Percentiles rank a stretch among this genome's conserved stretches.
These are phyloP conservation scores for Sinohyriopsis cumingii DNA, from an alignment of 2,888 invertebrate species.

Conservation along the genomic window DNA sequence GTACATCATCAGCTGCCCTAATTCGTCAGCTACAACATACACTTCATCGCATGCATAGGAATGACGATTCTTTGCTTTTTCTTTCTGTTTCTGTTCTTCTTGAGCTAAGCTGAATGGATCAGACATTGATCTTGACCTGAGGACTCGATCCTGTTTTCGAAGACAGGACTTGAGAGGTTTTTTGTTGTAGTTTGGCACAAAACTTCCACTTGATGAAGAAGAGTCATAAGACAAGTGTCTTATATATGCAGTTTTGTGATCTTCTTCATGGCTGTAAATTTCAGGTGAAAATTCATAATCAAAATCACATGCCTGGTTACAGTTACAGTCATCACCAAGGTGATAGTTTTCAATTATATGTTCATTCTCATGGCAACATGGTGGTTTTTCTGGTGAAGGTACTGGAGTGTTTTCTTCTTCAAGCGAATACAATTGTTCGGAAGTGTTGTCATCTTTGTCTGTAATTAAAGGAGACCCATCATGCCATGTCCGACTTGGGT, in stretches of 20 bases:
- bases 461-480: constrained; percentile 15
- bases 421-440: constrained; percentile 51
- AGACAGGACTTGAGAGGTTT: constrained; percentile 66
- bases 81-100: constrained; percentile 37
- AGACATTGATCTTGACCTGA: constrained; percentile 55
- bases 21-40: constrained; percentile 46
- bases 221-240: constrained; percentile 42
- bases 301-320: constrained; percentile 11
- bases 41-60: constrained; percentile 64
- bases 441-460: constrained; percentile 16
- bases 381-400: constrained; percentile 44
- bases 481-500: background rate
- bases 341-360: constrained; percentile 19
- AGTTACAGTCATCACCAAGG: constrained; percentile 9
- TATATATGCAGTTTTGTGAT: constrained; percentile 31
- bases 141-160: constrained; percentile 47
- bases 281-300: constrained; percentile 7
- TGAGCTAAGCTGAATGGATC: constrained; percentile 43
- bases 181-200: constrained; percentile 45
- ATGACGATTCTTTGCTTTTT: constrained; percentile 54
- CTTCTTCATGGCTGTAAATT: constrained; percentile 4
- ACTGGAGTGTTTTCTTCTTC: constrained; percentile 57
- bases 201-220: constrained; percentile 43
- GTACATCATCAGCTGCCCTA: constrained; percentile 44
- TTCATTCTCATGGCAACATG: constrained; percentile 12